Evolutionary conservation across 2,797 vertebrate genomes (phyloP), one percentile per base, ranked within the genome.

Genomic region (Dicrostonyx torquatus): DNA sequence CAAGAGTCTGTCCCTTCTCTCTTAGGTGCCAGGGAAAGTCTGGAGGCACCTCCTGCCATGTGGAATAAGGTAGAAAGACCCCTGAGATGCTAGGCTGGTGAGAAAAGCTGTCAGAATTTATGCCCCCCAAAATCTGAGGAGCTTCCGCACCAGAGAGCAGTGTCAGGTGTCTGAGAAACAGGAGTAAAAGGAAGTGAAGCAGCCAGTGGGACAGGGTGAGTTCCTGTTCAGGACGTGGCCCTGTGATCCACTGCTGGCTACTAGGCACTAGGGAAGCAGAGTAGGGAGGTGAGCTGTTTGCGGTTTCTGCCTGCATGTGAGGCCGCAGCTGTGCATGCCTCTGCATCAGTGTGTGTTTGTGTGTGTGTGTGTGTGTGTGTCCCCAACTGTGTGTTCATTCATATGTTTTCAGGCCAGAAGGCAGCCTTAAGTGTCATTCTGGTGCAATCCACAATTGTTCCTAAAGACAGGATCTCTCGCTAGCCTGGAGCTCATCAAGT

Each of bases 171-270:
- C 10, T 84, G 80, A 60, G 20, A 80, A 50, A 34, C 20, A 60
- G 80, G 34, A 12, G 2, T 14, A 29, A 10, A 22, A 80, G n/a
- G 24, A 90, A 53, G 60, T 37, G 3, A 73, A 31, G 80, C 22
- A 40, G 45, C 50, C 3, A 31, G 40, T n/a, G 6, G 60, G 34
- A 18, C 37, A 75, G 58, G 10, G 7, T 12, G 26, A 26, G 48
- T 8, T 6, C 79, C 77, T n/a, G 70, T 1, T 75, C 6, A 17
- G 66, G 43, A 58, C 31, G 22, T 0, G 9, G 66, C 68, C 12
- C 6, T 31, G 26, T 17, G 48, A 43, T 0, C 0, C 2, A 37
- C 34, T 2, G 6, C 0, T 34, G 55, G n/a, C 85, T 43, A 12
- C 15, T 14, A 31, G 55, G 72, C 48, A 73, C 0, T 0, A 43